Evolutionary conservation across 2,888 invertebrate species (phyloP).

Genomic region (Sphaeridia pumilis): DNA sequence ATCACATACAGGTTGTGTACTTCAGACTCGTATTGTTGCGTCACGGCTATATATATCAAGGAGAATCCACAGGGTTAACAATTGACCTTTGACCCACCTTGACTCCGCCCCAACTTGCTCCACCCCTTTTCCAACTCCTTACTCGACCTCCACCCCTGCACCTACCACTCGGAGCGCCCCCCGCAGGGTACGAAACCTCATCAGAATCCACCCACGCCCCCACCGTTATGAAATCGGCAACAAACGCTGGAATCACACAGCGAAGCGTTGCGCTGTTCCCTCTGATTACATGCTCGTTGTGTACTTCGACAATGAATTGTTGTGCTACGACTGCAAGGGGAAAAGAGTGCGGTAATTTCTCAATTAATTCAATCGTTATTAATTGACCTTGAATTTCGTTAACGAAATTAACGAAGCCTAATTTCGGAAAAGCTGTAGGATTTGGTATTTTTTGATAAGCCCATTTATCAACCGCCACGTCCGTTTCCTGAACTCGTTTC

Average conservation of each 20-base stretch:
- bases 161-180: conserved; percentile 11
- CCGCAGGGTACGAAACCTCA: conserved; percentile 37
- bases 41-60: no score
- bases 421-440: not conserved
- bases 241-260: conserved; percentile 77
- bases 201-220: conserved; percentile 67
- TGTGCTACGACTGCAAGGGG: conserved; percentile 63
- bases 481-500: not conserved
- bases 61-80: no score
- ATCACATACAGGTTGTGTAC: conserved; percentile 62
- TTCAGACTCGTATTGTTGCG: conserved; percentile 78
- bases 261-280: conserved; percentile 78
- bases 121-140: not conserved
- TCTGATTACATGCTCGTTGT: conserved; percentile 77
- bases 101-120: not conserved
- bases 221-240: conserved; percentile 77
- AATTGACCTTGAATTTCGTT: no score
- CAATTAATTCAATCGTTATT: no score
- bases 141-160: not conserved
- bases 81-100: not conserved
- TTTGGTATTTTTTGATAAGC: not conserved
- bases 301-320: conserved; percentile 78
- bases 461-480: not conserved
- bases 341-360: no score
- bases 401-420: no score